Evolutionary conservation across 2,113 vertebrate species (phyloP), one percentile per base, ranked within the genome.

Genomic region (Eira barbara): DNA sequence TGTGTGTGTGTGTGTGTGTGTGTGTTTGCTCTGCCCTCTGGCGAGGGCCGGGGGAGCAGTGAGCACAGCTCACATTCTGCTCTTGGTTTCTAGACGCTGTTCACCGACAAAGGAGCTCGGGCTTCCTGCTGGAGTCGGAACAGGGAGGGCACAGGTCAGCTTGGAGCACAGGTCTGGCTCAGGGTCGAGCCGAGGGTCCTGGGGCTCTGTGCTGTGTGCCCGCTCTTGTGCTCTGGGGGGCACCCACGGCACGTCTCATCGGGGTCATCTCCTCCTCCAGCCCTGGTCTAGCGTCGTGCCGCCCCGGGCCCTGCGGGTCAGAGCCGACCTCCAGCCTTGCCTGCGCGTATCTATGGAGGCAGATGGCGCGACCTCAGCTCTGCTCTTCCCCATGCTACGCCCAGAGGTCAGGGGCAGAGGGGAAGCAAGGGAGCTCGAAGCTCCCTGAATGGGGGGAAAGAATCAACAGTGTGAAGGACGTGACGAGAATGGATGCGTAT

Each of bases 301-400:
- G 67, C 49, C 47, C 12, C 29, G 45, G 6, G 29, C 61, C 81
- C 21, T 55, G 1, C 9, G 0, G 1, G 11, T 57, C 61, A 59
- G 61, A 67, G 61, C 73, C 27, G 0, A 2, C 5, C 2, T 63
- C 45, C 65, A 23, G 12, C 1, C 34, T 20, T 1, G 6, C 25
- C 76, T 7, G 4, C 0, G 6, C 6, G 23, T 47, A 25, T 31
- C 76, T 47, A 0, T 49, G 25, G 25, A 25, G 85, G 27, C 39
- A 59, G 61, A 39, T 17, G 59, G 29, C 31, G 17, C 15, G 84
- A 3, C 15, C 49, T 7, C 7, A 6, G 36, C 1, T 29, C 20
- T 3, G 79, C 79, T 59, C 36, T 10, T 13, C 69, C 49, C 52
- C 0, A 7, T 9, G 18, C 18, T 34, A 21, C 3, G 29, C 52